Base-by-base conservation (phyloP, 2,888 invertebrate genomes). In the Nemotelus pantherinus region DNA sequence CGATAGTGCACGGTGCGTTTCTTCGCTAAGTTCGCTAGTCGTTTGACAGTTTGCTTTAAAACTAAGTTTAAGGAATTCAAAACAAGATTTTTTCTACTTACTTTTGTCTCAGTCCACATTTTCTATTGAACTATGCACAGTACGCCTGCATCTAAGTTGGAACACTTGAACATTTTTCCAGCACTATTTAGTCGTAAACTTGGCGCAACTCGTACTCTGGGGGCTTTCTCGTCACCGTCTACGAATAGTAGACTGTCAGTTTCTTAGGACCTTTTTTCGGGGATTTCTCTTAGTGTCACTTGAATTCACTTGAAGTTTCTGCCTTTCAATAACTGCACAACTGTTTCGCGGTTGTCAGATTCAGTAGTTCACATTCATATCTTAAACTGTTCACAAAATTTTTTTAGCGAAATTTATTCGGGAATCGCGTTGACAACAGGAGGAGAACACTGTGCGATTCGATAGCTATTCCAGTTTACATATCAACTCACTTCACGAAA, bases 61-160 rank as follows among this genome's bases (percentile, higher is more conserved):
- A 25, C 25, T 25, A 25, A 25, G 25, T 25, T 25, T 25, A 25
- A 25, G 25, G 25, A 25, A 25, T 25, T 25, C 25, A 25, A 25
- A 25, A 25, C 25, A 25, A 25, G 25, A 41, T 44, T 48, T 58
- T 48, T 64, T 65, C 39, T 78, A 80, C 80, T 80, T 80, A 80
- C 80, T 55, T 75, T 80, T 53, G 72, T 67, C 53, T 74, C 71
- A 48, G 80, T 77, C 80, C 80, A 80, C 80, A 80, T 80, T 78
- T 80, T 78, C 60, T 71, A 74, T 50, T 74, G 74, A 41, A 41
- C 74, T 50, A 60, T 48, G 74, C 7, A 63, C 47, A 47, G 50
- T 48, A 50, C 50, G 9, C 60, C 53, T 9, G 57, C 60, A 47
- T 63, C 10, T 60, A 63, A 41, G 41, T 48, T 48, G 41, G 63